Evolutionary conservation across 2,888 invertebrate species (phyloP).

Genomic region (Eristalinus aeneus): DNA sequence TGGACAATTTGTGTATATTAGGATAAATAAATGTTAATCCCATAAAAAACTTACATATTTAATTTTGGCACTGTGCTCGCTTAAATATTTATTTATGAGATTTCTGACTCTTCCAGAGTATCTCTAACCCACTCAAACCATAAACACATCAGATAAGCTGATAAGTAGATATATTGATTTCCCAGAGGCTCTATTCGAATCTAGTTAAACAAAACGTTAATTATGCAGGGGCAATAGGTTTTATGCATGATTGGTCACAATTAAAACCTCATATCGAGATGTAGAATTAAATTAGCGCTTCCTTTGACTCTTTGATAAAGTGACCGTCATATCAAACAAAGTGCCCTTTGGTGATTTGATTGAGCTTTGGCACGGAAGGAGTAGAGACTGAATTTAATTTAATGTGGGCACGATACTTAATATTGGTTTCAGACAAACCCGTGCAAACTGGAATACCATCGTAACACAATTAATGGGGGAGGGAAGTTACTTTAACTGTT

Average conservation of each 20-base stretch:
- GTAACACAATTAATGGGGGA: too few relatives aligned
- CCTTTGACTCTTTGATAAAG: background rate
- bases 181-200: background rate
- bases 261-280: background rate
- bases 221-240: background rate
- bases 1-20: background rate
- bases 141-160: background rate
- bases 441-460: too few relatives aligned
- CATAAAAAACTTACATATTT: background rate
- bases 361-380: background rate
- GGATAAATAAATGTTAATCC: background rate
- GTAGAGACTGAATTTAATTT: background rate
- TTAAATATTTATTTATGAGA: background rate
- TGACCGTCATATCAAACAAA: background rate
- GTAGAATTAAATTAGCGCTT: background rate
- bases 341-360: background rate
- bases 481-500: too few relatives aligned
- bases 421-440: too few relatives aligned
- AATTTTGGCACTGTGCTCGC: background rate
- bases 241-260: background rate
- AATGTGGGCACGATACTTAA: too few relatives aligned
- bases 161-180: background rate
- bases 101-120: background rate
- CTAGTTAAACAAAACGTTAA: background rate
- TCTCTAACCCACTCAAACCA: background rate